A percentile compares a stretch with the other conserved stretches of the same genome.
phyloP scores from a whole-genome alignment of 2,888 invertebrate species.

The Acanthosepion esculentum region DNA sequence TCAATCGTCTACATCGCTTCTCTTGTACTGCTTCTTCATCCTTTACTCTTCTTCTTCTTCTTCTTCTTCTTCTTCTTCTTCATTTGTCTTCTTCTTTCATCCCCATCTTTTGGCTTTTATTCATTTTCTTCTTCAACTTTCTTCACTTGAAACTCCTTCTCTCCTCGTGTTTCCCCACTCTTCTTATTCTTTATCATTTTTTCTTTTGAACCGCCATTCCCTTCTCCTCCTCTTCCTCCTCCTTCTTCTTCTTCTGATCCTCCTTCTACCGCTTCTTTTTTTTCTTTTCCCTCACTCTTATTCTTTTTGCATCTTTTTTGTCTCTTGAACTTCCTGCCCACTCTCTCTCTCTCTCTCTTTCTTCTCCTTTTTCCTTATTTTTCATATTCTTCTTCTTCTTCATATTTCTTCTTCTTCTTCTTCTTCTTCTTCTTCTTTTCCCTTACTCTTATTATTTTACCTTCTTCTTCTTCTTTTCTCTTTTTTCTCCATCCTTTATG shows the following conservation, averaged over 20 bases:
- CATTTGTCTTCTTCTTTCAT: not conserved
- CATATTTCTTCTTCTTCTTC: no score
- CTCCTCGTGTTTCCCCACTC: not conserved
- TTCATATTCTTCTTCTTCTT: no score
- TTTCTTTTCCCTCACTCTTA: not conserved
- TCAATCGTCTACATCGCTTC: not conserved
- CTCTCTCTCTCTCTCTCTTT: no score
- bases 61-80: not conserved
- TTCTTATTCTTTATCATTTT: no score
- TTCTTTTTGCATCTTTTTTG: no score
- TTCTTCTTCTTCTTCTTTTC: no score
- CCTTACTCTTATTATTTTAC: no score
- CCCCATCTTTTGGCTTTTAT: not conserved
- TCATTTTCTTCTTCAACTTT: not conserved
- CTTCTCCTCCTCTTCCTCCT: not conserved
- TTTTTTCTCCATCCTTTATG: no score
- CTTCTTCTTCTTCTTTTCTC: no score
- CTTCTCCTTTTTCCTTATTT: no score
- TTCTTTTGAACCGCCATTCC: not conserved
- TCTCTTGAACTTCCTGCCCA: no score
- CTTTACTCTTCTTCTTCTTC: no score
- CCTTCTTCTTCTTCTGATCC: not conserved
- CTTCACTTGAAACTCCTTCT: not conserved
- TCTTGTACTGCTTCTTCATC: not conserved
- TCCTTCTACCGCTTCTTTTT: not conserved